Evolutionary conservation across 2,113 vertebrate species (phyloP).

Genomic region (Sterrhoptilus dennistouni): DNA sequence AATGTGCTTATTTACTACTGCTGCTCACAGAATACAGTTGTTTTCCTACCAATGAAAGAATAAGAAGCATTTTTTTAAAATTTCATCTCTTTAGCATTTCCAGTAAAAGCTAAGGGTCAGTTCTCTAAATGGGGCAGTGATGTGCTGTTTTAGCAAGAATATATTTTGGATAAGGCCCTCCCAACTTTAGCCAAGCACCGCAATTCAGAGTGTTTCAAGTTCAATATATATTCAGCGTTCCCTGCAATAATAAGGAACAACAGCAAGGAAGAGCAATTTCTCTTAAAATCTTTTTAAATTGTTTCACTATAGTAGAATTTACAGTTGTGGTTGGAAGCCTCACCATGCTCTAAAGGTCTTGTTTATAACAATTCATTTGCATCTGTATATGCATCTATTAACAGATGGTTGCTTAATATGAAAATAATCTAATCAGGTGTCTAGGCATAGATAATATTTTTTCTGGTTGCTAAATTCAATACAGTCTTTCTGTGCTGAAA

Average conservation of each 20-base stretch:
- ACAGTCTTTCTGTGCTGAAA: neutral
- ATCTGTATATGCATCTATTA: neutral
- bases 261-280: neutral
- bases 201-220: neutral
- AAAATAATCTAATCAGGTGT: neutral
- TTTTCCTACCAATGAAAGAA: neutral
- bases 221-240: neutral
- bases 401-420: neutral
- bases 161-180: neutral
- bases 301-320: neutral
- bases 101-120: neutral
- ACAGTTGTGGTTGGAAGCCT: neutral
- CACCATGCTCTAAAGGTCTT: neutral
- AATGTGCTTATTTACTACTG: neutral
- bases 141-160: neutral
- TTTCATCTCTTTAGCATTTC: neutral
- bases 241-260: neutral
- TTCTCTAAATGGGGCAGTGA: neutral
- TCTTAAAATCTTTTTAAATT: neutral
- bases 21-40: neutral
- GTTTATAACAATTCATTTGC: neutral
- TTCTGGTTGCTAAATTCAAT: neutral
- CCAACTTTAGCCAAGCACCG: neutral
- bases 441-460: neutral
- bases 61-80: neutral